Base-by-base conservation (phyloP, 1,140 invertebrate species). In the Penaeus japonicus region DNA sequence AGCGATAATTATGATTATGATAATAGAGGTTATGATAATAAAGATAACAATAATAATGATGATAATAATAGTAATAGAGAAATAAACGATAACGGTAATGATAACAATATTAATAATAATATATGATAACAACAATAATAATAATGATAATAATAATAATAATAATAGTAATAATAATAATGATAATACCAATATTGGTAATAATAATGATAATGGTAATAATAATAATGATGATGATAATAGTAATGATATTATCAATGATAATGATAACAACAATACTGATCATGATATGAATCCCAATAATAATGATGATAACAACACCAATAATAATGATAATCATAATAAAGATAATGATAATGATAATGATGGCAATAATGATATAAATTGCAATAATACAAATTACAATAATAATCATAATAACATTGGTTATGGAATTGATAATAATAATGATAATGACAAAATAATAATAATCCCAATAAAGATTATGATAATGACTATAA, bases 241-340 rank as follows among this genome's bases (percentile, higher is more conserved):
- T 4, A 12, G 20, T 27, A 77, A 2, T 3, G 2, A 27, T 77
- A 4, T n/a, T 75, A 75, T 18, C 18, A 27, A 77, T 77, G 35
- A 27, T n/a, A 30, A 59, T 18, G 35, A 77, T 77, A 77, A 77
- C 2, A 27, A 15, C 32, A 7, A 18, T 18, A 5, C n/a, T n/a
- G 24, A 30, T 30, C 73, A n/a, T 77, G 4, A 77, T 18, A 1
- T 30, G 12, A 4, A 20, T 32, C 17, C 2, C 12, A 18, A 77
- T 32, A 77, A 27, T 4, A 27, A 5, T 30, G 20, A 5, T 5
- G 35, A 77, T 78, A 78, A 32, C 5, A 30, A 78, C 32, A 78
- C 1, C 32, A 78, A 78, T 77, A 77, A 77, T 77, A 77, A 77
- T 77, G 27, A 77, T 77, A 77, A 77, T 24, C 4, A 77, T 79